phyloP scores from a whole-genome alignment of 2,113 vertebrate species.

The Corythornis cristatus region DNA sequence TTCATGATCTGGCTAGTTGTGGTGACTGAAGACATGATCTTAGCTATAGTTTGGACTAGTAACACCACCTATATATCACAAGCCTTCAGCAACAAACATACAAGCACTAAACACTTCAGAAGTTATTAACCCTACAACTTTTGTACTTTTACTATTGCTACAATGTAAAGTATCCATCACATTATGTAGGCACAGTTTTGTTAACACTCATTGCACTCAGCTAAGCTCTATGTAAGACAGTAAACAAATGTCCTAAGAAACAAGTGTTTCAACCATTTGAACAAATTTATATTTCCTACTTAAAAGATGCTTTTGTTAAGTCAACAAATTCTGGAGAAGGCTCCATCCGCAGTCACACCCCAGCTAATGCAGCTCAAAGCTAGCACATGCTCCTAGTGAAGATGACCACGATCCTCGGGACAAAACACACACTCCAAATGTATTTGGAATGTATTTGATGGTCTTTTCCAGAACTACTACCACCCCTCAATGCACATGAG shows the following conservation, averaged over 20 bases:
- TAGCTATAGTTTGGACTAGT: fast-evolving
- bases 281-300: not conserved
- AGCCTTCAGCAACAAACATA: not conserved
- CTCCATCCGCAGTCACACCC: not conserved
- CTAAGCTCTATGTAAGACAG: not conserved
- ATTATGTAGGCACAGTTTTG: not conserved
- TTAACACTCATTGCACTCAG: fast-evolving
- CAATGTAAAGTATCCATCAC: not conserved
- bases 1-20: fast-evolving
- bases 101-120: not conserved
- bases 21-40: not conserved
- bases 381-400: not conserved
- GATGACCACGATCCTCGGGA: not conserved
- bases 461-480: not conserved
- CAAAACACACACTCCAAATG: not conserved
- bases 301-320: not conserved
- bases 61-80: not conserved
- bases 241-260: not conserved
- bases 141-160: not conserved
- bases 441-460: not conserved
- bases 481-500: not conserved
- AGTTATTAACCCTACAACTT: not conserved
- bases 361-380: not conserved
- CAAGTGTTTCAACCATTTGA: not conserved
- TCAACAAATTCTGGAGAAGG: not conserved